Evolutionary conservation across 2,113 vertebrate genomes (phyloP).

Genomic region (Holacanthus passer): DNA sequence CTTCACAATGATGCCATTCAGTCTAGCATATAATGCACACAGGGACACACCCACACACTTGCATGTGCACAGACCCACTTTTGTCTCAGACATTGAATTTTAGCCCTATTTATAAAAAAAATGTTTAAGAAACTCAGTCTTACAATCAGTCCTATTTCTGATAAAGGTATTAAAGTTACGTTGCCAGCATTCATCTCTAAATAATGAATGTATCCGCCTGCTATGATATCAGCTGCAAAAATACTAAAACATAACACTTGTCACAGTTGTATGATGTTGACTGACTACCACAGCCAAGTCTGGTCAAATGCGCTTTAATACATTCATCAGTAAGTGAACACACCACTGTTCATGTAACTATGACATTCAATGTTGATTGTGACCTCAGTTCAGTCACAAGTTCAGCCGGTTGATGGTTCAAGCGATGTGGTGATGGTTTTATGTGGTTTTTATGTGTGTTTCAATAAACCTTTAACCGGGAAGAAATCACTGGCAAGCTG

Average conservation of each 20-base stretch:
- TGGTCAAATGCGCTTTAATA: too few relatives aligned
- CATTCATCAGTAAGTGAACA: too few relatives aligned
- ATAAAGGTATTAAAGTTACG: neutral
- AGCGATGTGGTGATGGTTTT: neutral
- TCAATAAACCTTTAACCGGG: neutral
- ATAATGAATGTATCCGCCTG: neutral
- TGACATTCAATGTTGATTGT: too few relatives aligned
- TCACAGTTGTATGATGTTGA: too few relatives aligned
- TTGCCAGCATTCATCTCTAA: neutral
- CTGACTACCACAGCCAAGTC: too few relatives aligned
- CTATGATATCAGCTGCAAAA: neutral
- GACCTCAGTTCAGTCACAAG: neutral
- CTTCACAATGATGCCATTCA: conserved; percentile 58
- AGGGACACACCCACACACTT: conserved; percentile 20
- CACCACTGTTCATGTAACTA: too few relatives aligned
- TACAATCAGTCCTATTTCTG: neutral
- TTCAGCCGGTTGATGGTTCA: too few relatives aligned
- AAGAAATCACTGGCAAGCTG: neutral
- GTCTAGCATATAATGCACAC: conserved; percentile 16
- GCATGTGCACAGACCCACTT: neutral
- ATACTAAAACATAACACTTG: too few relatives aligned
- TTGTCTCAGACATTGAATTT: conserved; percentile 1
- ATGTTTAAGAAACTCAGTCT: neutral
- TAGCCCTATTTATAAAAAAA: neutral
- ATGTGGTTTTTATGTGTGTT: neutral